phyloP scores from a whole-genome alignment of 2,888 invertebrate genomes.

The Dermolepida albohirtum region DNA sequence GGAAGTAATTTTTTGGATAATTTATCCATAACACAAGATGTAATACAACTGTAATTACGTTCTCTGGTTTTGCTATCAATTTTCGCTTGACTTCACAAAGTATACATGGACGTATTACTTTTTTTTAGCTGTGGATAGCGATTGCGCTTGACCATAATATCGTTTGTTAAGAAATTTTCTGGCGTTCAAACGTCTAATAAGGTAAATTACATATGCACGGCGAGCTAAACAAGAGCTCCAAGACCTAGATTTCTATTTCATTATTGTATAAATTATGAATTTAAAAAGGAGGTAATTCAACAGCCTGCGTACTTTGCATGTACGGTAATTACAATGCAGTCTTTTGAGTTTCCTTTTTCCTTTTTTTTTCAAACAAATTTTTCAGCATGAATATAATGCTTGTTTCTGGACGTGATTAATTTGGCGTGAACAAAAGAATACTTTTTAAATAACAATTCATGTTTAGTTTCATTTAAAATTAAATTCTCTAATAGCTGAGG shows the following conservation, averaged over 20 bases:
- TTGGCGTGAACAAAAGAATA: too few species aligned
- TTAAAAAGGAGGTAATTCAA: too few species aligned
- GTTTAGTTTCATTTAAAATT: too few species aligned
- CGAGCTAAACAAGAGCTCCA: constrained; percentile 3
- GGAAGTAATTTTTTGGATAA: not conserved
- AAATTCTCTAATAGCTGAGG: too few species aligned
- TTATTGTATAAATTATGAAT: constrained; percentile 13
- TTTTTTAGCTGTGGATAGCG: not conserved
- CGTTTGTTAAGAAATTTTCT: not conserved
- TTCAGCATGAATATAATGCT: too few species aligned
- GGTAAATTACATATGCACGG: constrained; percentile 7
- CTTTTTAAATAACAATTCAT: too few species aligned
- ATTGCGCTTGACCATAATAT: not conserved
- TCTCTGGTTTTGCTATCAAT: not conserved
- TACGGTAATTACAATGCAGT: too few species aligned
- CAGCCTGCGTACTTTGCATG: not conserved
- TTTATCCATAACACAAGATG: not conserved
- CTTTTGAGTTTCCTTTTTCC: too few species aligned
- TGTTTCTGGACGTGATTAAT: too few species aligned
- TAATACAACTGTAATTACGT: constrained; percentile 5
- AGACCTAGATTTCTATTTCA: constrained; percentile 45
- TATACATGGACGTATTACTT: not conserved
- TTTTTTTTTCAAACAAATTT: too few species aligned
- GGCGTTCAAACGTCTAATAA: constrained; percentile 13
- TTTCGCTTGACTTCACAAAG: not conserved